These are phyloP conservation scores for Monopis laevigella DNA, from an alignment of 2,888 invertebrate species.

Conservation along the genomic window DNA sequence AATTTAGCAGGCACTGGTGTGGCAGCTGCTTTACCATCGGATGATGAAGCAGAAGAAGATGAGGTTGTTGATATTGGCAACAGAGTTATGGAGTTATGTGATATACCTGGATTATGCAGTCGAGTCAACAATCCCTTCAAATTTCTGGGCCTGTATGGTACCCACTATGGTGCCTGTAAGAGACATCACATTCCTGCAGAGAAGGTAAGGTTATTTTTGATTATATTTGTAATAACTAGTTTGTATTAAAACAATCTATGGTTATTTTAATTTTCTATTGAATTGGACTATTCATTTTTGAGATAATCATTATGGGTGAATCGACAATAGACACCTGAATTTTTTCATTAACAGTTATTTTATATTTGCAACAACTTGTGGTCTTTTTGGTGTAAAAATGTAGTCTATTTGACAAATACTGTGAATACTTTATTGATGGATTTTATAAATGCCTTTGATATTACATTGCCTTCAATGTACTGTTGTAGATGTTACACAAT, in stretches of 20 bases:
- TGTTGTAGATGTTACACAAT: too few species aligned
- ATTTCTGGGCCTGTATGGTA: slow-evolving; percentile 92
- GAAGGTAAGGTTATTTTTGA: slow-evolving; percentile 64
- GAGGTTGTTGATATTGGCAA: slow-evolving; percentile 36
- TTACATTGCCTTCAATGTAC: too few species aligned
- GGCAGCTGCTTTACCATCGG: slow-evolving; percentile 35
- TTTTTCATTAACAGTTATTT: too few species aligned
- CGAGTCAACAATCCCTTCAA: slow-evolving; percentile 81
- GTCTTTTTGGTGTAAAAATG: too few species aligned
- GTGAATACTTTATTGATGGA: too few species aligned
- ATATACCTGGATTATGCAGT: slow-evolving; percentile 87
- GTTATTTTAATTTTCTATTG: too few species aligned
- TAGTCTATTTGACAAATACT: too few species aligned
- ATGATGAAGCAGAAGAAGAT: slow-evolving; percentile 21
- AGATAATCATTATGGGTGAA: too few species aligned
- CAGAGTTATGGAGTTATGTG: slow-evolving; percentile 55
- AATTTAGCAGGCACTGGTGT: slow-evolving; percentile 91
- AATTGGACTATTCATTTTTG: too few species aligned
- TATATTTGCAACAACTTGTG: too few species aligned
- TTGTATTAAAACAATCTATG: slow-evolving; percentile 10
- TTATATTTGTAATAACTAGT: neutral
- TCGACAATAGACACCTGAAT: too few species aligned
- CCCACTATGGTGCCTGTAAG: slow-evolving; percentile 88
- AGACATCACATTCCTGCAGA: slow-evolving; percentile 91
- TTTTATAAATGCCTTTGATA: too few species aligned